Base-by-base conservation (phyloP, 1,140 invertebrate species). In the Meloidogyne floridensis region DNA sequence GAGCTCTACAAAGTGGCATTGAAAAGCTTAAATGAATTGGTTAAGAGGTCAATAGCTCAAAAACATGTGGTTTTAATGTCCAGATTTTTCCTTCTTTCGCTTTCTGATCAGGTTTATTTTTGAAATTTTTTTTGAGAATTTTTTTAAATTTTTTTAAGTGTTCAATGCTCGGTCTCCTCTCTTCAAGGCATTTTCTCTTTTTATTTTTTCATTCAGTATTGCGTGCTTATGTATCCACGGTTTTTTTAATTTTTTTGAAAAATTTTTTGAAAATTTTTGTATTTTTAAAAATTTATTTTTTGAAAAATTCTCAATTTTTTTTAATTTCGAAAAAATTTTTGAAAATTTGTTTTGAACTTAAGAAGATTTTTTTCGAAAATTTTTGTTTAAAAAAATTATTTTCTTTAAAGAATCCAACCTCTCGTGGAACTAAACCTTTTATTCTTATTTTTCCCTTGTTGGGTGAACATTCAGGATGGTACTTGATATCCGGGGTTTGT, bases 341-440 rank as follows among this genome's bases (percentile, higher is more conserved):
- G 32, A 32, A 32, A 32, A 32, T 32, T 32, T 32, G 32, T 32
- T 32, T 32, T 32, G 32, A 32, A 32, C 32, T 32, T 32, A 32
- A 32, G 32, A 32, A 32, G 32, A 32, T 32, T 32, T 32, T 32
- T 32, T 32, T 32, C 32, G 32, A 32, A 32, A 32, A 32, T 32
- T 32, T 32, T 32, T 32, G 32, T 32, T 32, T 2, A 32, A 32
- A 32, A 32, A 32, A 32, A 32, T 32, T 32, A 32, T 32, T 32
- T 32, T 32, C 32, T 80, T 18, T 42, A 32, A 32, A 81, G 80
- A 59, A 47, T n/a, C 82, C 82, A 15, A n/a, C 51, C 2, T 43
- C 81, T 59, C 81, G 79, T 6, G 53, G 81, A 3, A 73, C 13
- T 51, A 82, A 82, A 75, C 81, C 81, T 54, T 73, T 82, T 15